Evolutionary conservation across 1,140 invertebrate species (phyloP).

Genomic region (Proctacanthus coquilletti): DNA sequence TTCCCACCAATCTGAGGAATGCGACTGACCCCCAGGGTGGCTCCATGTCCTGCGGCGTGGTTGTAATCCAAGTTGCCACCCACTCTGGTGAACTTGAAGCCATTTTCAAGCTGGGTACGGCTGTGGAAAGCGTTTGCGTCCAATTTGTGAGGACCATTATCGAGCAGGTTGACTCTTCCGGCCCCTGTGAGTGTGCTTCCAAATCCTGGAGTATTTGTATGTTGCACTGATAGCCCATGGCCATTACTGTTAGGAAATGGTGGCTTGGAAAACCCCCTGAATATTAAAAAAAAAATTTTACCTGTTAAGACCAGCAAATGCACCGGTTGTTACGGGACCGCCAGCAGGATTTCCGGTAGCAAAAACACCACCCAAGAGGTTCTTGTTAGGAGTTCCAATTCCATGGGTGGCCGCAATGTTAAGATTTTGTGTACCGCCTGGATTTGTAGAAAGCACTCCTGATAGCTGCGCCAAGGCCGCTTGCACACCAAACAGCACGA

Average conservation of each 20-base stretch:
- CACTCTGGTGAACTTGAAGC: conserved; percentile 11
- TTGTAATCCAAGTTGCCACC: conserved; percentile 12
- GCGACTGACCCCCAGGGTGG: conserved; percentile 11
- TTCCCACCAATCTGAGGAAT: conserved; percentile 16
- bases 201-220: background rate
- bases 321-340: conserved; percentile 16
- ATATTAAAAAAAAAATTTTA: no score
- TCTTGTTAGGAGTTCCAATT: conserved; percentile 10
- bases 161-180: background rate
- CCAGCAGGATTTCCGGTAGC: conserved; percentile 8
- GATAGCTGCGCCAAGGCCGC: no score
- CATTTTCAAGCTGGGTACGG: conserved; percentile 7
- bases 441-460: conserved; percentile 10
- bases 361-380: conserved; percentile 14
- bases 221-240: conserved; percentile 16
- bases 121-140: conserved; percentile 13
- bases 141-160: background rate
- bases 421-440: conserved; percentile 13
- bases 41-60: conserved; percentile 12
- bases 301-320: no score
- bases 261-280: no score
- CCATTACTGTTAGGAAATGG: no score
- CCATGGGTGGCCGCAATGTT: conserved; percentile 7
- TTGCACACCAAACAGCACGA: no score
- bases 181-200: conserved; percentile 2